phyloP scores from a whole-genome alignment of 2,888 invertebrate genomes.

The Magallana nippona region DNA sequence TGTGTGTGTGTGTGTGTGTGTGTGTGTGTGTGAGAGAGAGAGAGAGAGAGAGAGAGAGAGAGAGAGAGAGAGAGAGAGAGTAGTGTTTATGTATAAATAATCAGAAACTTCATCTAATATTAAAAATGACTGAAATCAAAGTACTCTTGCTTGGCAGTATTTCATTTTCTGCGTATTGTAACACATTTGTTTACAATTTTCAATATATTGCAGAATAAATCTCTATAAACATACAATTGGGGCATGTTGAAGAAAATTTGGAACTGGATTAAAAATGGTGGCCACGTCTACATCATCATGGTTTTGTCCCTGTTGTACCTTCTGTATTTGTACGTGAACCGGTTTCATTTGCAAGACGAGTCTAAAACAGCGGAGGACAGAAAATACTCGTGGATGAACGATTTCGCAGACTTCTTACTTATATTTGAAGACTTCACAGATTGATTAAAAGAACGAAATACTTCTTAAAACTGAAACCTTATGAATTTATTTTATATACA shows the following conservation, averaged over 20 bases:
- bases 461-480: neutral
- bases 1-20: no score
- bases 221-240: no score
- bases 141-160: no score
- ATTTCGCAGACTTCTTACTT: slow-evolving; percentile 5
- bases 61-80: no score
- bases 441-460: neutral
- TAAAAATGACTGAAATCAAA: no score
- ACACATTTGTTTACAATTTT: no score
- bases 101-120: no score
- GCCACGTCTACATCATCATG: neutral
- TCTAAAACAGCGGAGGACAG: neutral
- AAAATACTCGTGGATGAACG: neutral
- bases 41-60: no score
- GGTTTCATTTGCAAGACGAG: neutral
- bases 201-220: no score
- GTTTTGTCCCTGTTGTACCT: neutral
- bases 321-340: neutral
- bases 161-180: no score
- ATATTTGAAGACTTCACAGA: slow-evolving; percentile 8
- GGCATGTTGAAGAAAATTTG: neutral
- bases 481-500: neutral
- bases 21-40: no score
- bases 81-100: no score
- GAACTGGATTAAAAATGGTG: neutral